phyloP scores from a whole-genome alignment of 1,140 invertebrate species.

The Tenebrio molitor region DNA sequence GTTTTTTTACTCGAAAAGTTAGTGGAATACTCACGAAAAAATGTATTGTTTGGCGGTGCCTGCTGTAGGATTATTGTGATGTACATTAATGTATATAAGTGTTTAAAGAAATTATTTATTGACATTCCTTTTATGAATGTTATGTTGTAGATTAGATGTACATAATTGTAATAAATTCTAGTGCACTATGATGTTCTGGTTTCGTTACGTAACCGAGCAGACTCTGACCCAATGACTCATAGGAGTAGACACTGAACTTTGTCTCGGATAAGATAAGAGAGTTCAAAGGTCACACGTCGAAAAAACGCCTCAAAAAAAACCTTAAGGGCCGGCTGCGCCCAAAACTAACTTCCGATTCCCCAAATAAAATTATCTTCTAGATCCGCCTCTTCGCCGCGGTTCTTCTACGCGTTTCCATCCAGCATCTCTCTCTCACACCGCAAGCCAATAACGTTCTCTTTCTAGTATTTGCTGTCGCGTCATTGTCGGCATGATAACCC shows the following conservation, averaged over 20 bases:
- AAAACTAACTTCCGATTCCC: too few species aligned
- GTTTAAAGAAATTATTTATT: conserved; percentile 36
- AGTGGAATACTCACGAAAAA: too few species aligned
- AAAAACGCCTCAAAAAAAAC: too few species aligned
- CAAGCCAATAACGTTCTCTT: neutral
- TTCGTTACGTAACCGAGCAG: neutral
- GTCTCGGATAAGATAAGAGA: conserved; percentile 18
- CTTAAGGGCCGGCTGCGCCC: too few species aligned
- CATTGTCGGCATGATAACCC: conserved; percentile 16
- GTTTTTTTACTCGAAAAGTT: too few species aligned
- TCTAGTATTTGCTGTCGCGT: neutral
- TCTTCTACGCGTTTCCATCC: too few species aligned
- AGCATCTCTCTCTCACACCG: neutral
- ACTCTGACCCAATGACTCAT: neutral
- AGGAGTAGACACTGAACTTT: conserved; percentile 7
- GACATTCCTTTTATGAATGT: conserved; percentile 43
- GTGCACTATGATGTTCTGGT: neutral
- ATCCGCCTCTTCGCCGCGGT: too few species aligned
- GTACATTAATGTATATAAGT: conserved; percentile 42
- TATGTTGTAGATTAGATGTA: conserved; percentile 40
- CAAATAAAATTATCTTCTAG: too few species aligned
- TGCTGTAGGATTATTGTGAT: conserved; percentile 22
- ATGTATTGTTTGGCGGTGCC: conserved; percentile 1
- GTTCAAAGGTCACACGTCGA: conserved; percentile 1
- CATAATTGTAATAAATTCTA: conserved; percentile 44